Evolutionary conservation across 2,888 invertebrate species (phyloP).

Genomic region (Penaeus monodon): DNA sequence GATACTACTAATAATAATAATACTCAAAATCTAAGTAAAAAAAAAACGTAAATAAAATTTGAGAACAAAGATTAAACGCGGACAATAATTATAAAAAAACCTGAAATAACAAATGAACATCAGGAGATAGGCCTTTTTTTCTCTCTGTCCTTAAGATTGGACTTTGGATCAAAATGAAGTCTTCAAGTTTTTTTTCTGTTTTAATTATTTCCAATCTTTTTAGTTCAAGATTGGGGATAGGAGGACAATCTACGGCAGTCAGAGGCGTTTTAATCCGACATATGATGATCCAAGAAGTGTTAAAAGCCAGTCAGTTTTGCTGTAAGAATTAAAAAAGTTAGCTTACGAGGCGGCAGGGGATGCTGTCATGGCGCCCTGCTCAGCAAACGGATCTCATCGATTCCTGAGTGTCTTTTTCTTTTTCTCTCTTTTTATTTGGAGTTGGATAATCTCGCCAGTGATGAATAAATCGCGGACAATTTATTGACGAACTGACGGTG

Average conservation of each 20-base stretch:
- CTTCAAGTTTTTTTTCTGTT: constrained; percentile 23
- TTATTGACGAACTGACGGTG: constrained; percentile 10
- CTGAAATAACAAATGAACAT: constrained; percentile 18
- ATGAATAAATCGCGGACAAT: constrained; percentile 18
- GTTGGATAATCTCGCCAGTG: neutral
- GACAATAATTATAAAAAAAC: constrained; percentile 4
- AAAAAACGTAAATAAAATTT: constrained; percentile 2
- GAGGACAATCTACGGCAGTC: constrained; percentile 21
- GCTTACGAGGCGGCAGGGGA: neutral
- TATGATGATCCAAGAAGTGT: neutral
- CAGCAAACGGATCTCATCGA: neutral
- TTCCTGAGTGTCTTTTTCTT: constrained; percentile 1
- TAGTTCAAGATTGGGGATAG: constrained; percentile 49
- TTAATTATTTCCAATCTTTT: constrained; percentile 23
- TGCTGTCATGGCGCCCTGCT: neutral
- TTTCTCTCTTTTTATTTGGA: too few species aligned
- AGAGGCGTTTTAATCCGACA: constrained; percentile 39
- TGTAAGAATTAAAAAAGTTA: constrained; percentile 2
- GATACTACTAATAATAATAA: constrained; percentile 4
- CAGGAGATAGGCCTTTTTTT: neutral
- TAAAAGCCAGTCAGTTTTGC: constrained; percentile 3
- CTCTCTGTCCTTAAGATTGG: constrained; percentile 7
- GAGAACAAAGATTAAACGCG: neutral
- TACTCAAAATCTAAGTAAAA: neutral
- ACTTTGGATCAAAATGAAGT: constrained; percentile 51